Percentiles rank a stretch among this genome's conserved stretches.
These are phyloP conservation scores for Ptychadena robeensis DNA, from an alignment of 2,797 vertebrate species.

Conservation along the genomic window DNA sequence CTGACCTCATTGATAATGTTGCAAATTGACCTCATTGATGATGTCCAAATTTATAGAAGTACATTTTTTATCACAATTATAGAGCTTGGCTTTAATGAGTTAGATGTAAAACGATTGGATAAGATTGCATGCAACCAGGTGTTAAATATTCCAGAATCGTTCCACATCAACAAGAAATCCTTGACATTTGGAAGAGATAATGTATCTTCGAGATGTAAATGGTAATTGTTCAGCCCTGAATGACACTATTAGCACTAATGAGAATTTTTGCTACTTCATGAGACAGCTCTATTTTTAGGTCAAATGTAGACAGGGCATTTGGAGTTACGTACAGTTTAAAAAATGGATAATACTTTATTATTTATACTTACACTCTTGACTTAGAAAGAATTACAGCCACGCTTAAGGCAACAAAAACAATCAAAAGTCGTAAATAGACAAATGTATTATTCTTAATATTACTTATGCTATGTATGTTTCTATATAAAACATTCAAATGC, in stretches of 20 bases:
- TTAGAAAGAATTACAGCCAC: slow-evolving; percentile 67
- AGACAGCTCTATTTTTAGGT: slow-evolving; percentile 75
- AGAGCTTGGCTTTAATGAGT: slow-evolving; percentile 24
- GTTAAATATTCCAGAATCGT: slow-evolving; percentile 40
- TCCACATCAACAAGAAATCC: slow-evolving; percentile 51
- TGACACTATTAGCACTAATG: slow-evolving; percentile 65
- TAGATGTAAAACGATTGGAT: slow-evolving; percentile 6
- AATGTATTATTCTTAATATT: slow-evolving; percentile 62
- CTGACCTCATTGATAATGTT: too few relatives aligned
- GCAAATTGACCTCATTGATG: too few relatives aligned
- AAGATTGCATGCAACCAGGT: slow-evolving; percentile 34
- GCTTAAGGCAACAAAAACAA: slow-evolving; percentile 66
- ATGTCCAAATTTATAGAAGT: too few relatives aligned
- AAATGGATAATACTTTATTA: slow-evolving; percentile 71
- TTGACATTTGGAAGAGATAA: slow-evolving; percentile 59
- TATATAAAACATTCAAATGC: slow-evolving; percentile 18
- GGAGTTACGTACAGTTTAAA: slow-evolving; percentile 67
- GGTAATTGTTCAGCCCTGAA: slow-evolving; percentile 54
- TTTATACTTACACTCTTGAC: slow-evolving; percentile 67
- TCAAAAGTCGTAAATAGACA: slow-evolving; percentile 65
- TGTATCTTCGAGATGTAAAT: slow-evolving; percentile 60
- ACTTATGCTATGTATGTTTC: background rate
- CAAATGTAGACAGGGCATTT: slow-evolving; percentile 67
- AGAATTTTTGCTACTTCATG: slow-evolving; percentile 61
- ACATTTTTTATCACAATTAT: slow-evolving; percentile 2